phyloP scores from a whole-genome alignment of 2,888 invertebrate species.

The Yponomeuta evonymella region DNA sequence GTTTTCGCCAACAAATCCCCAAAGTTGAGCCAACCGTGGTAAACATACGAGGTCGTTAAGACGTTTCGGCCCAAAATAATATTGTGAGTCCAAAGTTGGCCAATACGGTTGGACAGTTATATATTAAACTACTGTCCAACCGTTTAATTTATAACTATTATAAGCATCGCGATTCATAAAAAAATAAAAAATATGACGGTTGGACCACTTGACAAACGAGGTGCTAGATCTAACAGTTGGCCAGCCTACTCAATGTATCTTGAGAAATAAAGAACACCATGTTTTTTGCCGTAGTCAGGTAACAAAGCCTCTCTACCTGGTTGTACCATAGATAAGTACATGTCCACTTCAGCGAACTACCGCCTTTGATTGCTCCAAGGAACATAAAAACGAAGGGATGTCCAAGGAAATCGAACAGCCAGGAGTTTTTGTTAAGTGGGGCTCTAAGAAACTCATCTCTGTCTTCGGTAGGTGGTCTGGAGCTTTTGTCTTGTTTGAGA shows the following conservation, averaged over 20 bases:
- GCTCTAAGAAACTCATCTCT: neutral
- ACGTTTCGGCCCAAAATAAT: too few relatives aligned
- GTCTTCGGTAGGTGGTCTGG: neutral
- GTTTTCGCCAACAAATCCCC: too few relatives aligned
- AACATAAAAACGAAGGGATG: neutral
- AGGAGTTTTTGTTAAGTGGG: neutral
- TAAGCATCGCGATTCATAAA: too few relatives aligned
- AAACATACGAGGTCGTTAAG: too few relatives aligned
- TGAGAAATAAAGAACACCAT: neutral
- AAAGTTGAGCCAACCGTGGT: too few relatives aligned
- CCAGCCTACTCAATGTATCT: neutral
- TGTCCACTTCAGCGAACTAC: neutral
- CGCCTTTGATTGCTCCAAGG: neutral
- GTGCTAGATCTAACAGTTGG: neutral
- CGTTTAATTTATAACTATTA: too few relatives aligned
- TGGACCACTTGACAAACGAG: too few relatives aligned
- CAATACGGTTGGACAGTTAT: too few relatives aligned
- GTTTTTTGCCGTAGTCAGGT: neutral
- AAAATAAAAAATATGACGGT: too few relatives aligned
- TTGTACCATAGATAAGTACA: neutral
- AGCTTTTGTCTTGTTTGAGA: neutral
- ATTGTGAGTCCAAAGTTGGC: too few relatives aligned
- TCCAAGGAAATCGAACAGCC: neutral
- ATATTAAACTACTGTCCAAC: too few relatives aligned
- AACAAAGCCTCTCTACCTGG: neutral